Percentiles rank a stretch among this genome's conserved stretches.
Conservation (phyloP, 2,797 vertebrate genomes). For the Fistularia tabacaria region DNA sequence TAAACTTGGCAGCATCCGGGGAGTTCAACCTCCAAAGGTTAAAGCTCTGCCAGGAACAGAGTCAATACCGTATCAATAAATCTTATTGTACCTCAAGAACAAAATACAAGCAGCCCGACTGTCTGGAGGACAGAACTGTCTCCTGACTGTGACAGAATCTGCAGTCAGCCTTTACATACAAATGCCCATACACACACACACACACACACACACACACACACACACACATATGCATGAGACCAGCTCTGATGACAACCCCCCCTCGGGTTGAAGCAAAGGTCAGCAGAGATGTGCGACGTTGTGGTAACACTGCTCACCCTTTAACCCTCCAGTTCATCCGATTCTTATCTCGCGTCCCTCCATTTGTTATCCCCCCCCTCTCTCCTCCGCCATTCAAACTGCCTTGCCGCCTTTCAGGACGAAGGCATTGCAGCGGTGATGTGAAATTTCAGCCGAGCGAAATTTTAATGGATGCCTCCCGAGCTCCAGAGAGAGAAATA, state of each 20-base stretch:
- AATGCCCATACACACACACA: slow-evolving; percentile 15
- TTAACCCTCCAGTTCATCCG: slow-evolving; percentile 44
- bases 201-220: slow-evolving; percentile 12
- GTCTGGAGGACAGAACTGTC: slow-evolving; percentile 19
- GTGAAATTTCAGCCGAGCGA: slow-evolving; percentile 36
- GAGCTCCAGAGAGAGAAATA: slow-evolving; percentile 12
- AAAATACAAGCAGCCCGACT: slow-evolving; percentile 14
- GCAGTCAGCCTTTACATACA: slow-evolving; percentile 12
- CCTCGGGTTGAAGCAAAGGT: slow-evolving; percentile 55
- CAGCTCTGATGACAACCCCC: slow-evolving; percentile 39
- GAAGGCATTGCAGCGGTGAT: slow-evolving; percentile 22
- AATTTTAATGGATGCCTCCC: slow-evolving; percentile 51
- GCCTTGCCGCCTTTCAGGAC: slow-evolving; percentile 13
- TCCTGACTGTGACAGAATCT: slow-evolving; percentile 9
- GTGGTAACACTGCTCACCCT: slow-evolving; percentile 46
- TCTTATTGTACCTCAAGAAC: slow-evolving; percentile 23
- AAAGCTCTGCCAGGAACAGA: slow-evolving; percentile 42
- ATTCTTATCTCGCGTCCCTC: slow-evolving; percentile 34
- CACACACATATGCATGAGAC: not conserved
- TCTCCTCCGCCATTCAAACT: slow-evolving; percentile 3
- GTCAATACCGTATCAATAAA: slow-evolving; percentile 64
- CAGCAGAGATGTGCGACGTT: slow-evolving; percentile 52
- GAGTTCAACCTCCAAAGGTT: slow-evolving; percentile 29
- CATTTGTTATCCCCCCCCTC: not conserved
- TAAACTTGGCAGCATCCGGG: too few species aligned